Conservation (phyloP, 1,140 invertebrate genomes). For the Eupristina koningsbergeri region DNA sequence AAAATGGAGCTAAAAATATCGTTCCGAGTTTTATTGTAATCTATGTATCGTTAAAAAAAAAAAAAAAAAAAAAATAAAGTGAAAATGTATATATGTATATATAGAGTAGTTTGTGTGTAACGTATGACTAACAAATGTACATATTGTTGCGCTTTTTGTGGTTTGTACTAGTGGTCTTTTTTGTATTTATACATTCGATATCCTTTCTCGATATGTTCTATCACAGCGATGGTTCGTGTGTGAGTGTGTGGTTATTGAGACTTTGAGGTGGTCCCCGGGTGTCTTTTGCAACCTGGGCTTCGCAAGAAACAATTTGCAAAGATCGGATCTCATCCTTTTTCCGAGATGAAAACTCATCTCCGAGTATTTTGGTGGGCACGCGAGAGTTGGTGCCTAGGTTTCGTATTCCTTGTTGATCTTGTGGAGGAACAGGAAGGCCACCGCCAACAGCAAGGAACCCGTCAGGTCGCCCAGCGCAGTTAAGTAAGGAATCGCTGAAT, state of each 20-base stretch:
- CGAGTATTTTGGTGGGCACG: neutral
- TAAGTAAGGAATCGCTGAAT: slow-evolving; percentile 96
- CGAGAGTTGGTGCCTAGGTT: neutral
- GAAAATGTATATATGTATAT: neutral
- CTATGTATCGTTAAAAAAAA: neutral
- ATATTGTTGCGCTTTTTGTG: neutral
- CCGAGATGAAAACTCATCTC: neutral
- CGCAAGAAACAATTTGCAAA: slow-evolving; percentile 7
- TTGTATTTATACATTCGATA: neutral
- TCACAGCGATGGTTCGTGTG: slow-evolving; percentile 21
- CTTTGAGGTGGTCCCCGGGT: neutral
- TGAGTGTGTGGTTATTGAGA: slow-evolving; percentile 5
- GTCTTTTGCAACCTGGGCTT: neutral
- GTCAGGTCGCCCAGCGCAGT: slow-evolving; percentile 95
- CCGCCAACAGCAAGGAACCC: slow-evolving; percentile 88
- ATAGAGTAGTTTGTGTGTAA: slow-evolving; percentile 8
- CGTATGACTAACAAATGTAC: slow-evolving; percentile 15
- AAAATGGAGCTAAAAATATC: slow-evolving; percentile 28
- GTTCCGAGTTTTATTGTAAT: slow-evolving; percentile 1
- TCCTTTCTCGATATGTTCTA: neutral
- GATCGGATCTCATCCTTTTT: neutral
- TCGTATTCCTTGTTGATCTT: slow-evolving; percentile 59
- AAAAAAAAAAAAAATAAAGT: slow-evolving; percentile 15
- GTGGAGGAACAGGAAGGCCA: slow-evolving; percentile 86
- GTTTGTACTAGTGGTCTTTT: slow-evolving; percentile 29